A percentile compares a stretch with the other conserved stretches of the same genome.
Evolutionary conservation across 1,140 invertebrate species (phyloP).

Genomic region (Drosophila quadrilineata): DNA sequence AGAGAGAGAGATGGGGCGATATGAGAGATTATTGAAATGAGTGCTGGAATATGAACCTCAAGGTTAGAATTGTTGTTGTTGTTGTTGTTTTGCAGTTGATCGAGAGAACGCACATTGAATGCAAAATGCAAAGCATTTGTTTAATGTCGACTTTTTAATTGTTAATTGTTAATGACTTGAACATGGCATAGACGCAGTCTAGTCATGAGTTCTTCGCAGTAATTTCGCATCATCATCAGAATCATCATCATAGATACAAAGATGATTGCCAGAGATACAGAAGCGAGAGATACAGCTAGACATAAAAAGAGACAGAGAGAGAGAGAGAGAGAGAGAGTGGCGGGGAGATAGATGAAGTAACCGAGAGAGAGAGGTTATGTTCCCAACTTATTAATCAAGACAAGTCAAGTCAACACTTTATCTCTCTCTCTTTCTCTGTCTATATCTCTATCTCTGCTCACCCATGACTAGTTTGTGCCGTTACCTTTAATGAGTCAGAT

Average conservation of each 20-base stretch:
- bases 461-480: conserved; percentile 5
- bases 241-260: conserved; percentile 3
- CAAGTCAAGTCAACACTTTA: conserved; percentile 7
- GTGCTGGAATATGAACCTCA: conserved; percentile 17
- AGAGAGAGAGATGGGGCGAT: not conserved
- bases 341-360: too few species aligned
- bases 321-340: not conserved
- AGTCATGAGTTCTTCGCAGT: conserved; percentile 18
- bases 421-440: conserved; percentile 21
- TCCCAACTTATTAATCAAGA: conserved; percentile 73
- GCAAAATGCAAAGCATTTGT: conserved; percentile 38
- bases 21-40: not conserved
- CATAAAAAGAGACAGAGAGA: not conserved
- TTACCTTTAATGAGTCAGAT: conserved; percentile 25
- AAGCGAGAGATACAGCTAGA: not conserved
- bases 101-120: conserved; percentile 26
- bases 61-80: conserved; percentile 23
- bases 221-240: conserved; percentile 34
- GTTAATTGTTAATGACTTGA: conserved; percentile 33
- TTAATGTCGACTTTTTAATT: conserved; percentile 23
- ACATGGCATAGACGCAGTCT: not conserved
- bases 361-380: conserved; percentile 17
- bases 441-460: too few species aligned
- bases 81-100: too few species aligned
- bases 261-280: too few species aligned